Evolutionary conservation across 35 echinoderm and acorn worm genomes (phyloP), one percentile per base, ranked within the genome.

Genomic region (Eucidaris tribuloides): DNA sequence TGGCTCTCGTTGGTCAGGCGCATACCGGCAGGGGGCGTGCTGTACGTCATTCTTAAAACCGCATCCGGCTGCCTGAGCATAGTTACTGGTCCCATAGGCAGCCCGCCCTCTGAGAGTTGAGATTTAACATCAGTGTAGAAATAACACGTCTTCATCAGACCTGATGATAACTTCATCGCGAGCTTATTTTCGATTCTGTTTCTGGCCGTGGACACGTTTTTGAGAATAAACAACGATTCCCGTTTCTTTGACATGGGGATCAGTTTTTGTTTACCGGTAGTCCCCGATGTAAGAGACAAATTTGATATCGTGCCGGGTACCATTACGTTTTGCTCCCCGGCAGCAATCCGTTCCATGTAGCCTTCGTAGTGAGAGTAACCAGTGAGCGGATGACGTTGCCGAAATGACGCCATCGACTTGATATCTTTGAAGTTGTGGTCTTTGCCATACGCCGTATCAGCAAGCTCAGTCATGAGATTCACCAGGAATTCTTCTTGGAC

Each of bases 321-420:
- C 48, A 94, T 61, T 23, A 94, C 81, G 42, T 89, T 84, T 27
- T 85, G 48, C 64, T 94, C 92, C 45, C 91, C 91, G 23, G 87
- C 92, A 29, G 63, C 65, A 4, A 94, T 80, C 27, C 82, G 36
- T 1, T 90, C 77, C 29, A 94, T 45, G 76, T 85, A 94, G 7
- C 49, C 24, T 25, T 84, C 45, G 39, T 80, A 94, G 77, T 94
- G 86, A 64, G 58, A 74, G 38, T 89, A 89, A 28, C 34, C 41
- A 0, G 86, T 89, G 34, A 94, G 45, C 0, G 92, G 92, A 46
- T 94, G 87, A 22, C 58, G 61, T 17, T 31, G 17, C 30, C 48
- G 49, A 13, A 94, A 71, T 9, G 84, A 58, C 2, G 79, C 42
- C 14, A 83, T 60, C 24, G 32, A 54, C 6, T 74, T 52, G 30